A percentile compares a stretch with the other conserved stretches of the same genome.
Conservation (phyloP, 2,888 invertebrate genomes). For the Holacanthella duospinosa region DNA sequence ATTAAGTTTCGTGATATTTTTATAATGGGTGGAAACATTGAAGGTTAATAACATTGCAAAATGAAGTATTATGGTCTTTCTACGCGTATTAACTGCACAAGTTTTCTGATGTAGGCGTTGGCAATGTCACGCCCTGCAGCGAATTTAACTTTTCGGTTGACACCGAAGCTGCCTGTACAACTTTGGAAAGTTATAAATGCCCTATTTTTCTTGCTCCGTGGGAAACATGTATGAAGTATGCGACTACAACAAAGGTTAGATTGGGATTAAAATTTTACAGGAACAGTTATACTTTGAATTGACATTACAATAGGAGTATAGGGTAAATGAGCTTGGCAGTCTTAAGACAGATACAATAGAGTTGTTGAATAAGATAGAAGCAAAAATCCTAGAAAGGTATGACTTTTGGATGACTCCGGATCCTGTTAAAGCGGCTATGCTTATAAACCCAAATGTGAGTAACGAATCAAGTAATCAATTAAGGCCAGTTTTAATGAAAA, state of each 20-base stretch:
- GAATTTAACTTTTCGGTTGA: background rate
- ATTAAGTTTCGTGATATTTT: conserved; percentile 26
- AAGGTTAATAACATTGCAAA: too few species aligned
- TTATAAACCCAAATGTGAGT: background rate
- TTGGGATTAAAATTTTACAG: too few species aligned
- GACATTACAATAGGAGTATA: background rate
- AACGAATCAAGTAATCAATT: too few species aligned
- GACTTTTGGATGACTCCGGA: background rate
- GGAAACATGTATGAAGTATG: background rate
- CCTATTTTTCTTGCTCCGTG: background rate
- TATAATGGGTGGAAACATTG: conserved; percentile 32
- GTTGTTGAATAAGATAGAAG: background rate
- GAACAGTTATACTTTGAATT: background rate
- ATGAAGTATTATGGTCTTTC: too few species aligned
- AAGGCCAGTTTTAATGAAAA: background rate
- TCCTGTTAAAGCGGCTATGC: background rate
- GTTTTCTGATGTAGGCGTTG: background rate
- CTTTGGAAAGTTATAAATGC: background rate
- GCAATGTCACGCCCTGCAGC: background rate
- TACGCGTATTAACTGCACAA: too few species aligned
- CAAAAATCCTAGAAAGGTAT: background rate
- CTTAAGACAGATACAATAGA: background rate
- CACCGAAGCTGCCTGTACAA: background rate
- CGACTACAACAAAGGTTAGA: background rate
- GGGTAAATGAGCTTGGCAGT: background rate